Base-by-base conservation (phyloP, 2,113 vertebrate genomes). In the Lepus timidus region DNA sequence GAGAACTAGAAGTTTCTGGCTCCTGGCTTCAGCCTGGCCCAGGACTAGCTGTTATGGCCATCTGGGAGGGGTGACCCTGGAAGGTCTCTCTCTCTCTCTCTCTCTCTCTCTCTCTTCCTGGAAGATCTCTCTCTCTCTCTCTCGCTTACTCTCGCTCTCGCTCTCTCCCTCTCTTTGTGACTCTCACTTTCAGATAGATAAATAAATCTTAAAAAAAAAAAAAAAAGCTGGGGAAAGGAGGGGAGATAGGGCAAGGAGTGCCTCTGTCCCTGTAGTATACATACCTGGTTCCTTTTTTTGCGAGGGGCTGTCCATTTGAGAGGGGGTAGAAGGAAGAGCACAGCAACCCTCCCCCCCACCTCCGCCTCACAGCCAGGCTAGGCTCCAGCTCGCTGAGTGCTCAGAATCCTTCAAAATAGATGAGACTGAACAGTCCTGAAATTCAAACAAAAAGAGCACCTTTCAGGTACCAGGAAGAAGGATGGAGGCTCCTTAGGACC, bases 341-440 rank as follows among this genome's bases (percentile, higher is more conserved):
- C 11, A 5, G 31, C 22, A 58, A 67, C 68, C 49, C 44, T 7
- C 39, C 44, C 44, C 39, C 39, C 39, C 39, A 4, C 39, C 9
- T n/a, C 27, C 67, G 61, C 4, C 2, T 49, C 67, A 23, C 14
- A 23, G 8, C n/a, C 44, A 67, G 9, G 49, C 81, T 62, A 61
- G 78, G 67, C 51, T 86, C 71, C 0, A 7, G 36, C 64, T 91
- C 85, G 52, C 55, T 74, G 55, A 73, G 44, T 65, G 31, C 55
- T 85, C 75, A 27, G 62, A 96, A 74, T 33, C 58, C 79, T 93
- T 93, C 87, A 51, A 73, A 95, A 79, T n/a, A 6, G 13, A 51
- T 44, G 33, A 61, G 44, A 7, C 33, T 23, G 29, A 93, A 78
- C 23, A 75, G 58, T 71, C 31, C 52, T 76, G 44, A 93, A 91